Base-by-base conservation (phyloP, 1,140 invertebrate species). In the Drosophila nannoptera region DNA sequence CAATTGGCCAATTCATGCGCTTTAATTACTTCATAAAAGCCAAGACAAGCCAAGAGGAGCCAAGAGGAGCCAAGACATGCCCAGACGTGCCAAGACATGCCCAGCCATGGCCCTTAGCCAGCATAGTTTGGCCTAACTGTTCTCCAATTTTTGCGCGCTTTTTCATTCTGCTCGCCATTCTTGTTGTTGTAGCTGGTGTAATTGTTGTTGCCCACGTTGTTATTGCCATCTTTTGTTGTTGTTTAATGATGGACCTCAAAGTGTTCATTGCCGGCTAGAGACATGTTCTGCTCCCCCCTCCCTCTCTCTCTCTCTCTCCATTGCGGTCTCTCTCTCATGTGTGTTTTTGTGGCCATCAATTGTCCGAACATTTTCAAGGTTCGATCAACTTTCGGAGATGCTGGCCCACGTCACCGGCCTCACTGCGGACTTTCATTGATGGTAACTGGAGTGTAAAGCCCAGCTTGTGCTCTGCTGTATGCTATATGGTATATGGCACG, bases 1-100 rank as follows among this genome's bases (percentile, higher is more conserved):
- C 69, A 84, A 83, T 81, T 84, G 81, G 77, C 80, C 80, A 84
- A 84, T 83, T 84, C 80, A 84, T 84, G 80, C 81, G 76, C 80
- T 84, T 84, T 86, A 84, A 84, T 84, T 84, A 84, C 80, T 84
- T 86, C 74, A 84, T 84, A 86, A 80, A 74, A 75, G 59, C 59
- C 62, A 67, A 75, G 64, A 69, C 54, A 66, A 56, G 48, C 5
- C 46, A 4, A n/a, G 53, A 16, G 43, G 50, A 65, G 69, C 73
- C 75, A 65, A 22, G 22, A 22, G 1, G 22, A 2, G 22, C 22
- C 22, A 22, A n/a, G 53, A 16, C 50, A 54, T 68, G 69, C 73
- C 75, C 69, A 22, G 22, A 22, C 22, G 22, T 22, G 22, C 22
- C 22, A 22, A 22, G 64, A 69, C 54, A 66, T 60, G 48, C 5